Evolutionary conservation across 2,888 invertebrate genomes (phyloP).

Genomic region (Miltochrista miniata): DNA sequence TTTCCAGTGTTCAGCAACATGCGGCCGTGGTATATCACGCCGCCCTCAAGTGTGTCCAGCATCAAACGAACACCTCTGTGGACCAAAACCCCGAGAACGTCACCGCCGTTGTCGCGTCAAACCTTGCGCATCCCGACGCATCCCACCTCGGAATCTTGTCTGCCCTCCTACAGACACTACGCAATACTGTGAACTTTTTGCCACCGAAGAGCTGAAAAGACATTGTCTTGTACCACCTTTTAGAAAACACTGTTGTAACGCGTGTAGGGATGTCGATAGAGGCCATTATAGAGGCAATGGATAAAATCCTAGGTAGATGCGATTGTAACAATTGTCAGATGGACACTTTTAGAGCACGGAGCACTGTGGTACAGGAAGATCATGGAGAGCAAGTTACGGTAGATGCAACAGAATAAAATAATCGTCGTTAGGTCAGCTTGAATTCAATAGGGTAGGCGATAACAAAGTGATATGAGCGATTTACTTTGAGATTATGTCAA

Average conservation of each 20-base stretch:
- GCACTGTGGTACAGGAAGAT: background rate
- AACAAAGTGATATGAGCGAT: too few relatives aligned
- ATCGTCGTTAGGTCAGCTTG: too few relatives aligned
- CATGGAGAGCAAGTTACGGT: background rate
- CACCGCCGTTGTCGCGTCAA: conserved; percentile 80
- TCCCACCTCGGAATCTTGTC: conserved; percentile 32
- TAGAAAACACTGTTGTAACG: conserved; percentile 83
- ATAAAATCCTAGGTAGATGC: conserved; percentile 7
- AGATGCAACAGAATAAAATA: background rate
- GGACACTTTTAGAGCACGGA: background rate
- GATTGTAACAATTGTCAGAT: conserved; percentile 1
- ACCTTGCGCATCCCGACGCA: conserved; percentile 32
- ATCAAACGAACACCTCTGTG: conserved; percentile 77
- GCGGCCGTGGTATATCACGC: conserved; percentile 83
- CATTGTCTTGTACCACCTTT: conserved; percentile 84
- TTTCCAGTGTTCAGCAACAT: conserved; percentile 85
- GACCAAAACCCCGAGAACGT: conserved; percentile 77
- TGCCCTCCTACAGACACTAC: conserved; percentile 66
- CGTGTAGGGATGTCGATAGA: conserved; percentile 62
- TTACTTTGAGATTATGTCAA: too few relatives aligned
- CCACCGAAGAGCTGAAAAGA: conserved; percentile 60
- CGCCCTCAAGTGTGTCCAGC: conserved; percentile 82
- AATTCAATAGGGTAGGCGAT: too few relatives aligned
- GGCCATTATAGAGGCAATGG: conserved; percentile 30
- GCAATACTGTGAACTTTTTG: conserved; percentile 76